Percentiles rank a stretch among this genome's conserved stretches.
These are phyloP conservation scores for Scaptomyza montana DNA, from an alignment of 1,140 invertebrate genomes.

Conservation along the genomic window DNA sequence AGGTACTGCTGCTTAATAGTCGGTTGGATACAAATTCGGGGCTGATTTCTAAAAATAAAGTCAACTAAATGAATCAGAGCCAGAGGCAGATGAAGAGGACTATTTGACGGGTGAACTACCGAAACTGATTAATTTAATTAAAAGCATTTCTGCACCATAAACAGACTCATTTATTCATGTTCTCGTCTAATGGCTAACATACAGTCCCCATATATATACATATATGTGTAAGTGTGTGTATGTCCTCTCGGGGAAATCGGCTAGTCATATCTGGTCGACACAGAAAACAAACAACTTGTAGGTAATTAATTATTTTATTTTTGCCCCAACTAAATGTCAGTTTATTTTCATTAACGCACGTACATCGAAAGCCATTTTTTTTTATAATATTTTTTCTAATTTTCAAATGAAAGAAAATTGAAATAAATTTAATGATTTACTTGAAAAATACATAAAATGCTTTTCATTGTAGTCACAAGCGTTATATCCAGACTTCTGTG, in stretches of 20 bases:
- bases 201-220: conserved; percentile 25
- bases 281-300: conserved; percentile 49
- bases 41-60: conserved; percentile 53
- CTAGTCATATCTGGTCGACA: conserved; percentile 30
- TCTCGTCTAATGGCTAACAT: conserved; percentile 53
- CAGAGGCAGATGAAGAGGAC: conserved; percentile 25
- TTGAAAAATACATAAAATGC: conserved; percentile 66
- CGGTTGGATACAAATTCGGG: conserved; percentile 39
- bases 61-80: conserved; percentile 57
- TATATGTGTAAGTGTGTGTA: conserved; percentile 20
- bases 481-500: conserved; percentile 60
- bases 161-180: conserved; percentile 74
- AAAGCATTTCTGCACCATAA: conserved; percentile 79
- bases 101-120: conserved; percentile 65
- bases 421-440: conserved; percentile 77
- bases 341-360: conserved; percentile 48
- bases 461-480: conserved; percentile 64
- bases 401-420: conserved; percentile 64
- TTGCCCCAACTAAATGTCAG: conserved; percentile 53
- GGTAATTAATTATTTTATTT: conserved; percentile 75
- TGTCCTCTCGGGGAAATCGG: conserved; percentile 22
- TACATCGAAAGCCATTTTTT: conserved; percentile 48
- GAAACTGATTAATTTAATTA: conserved; percentile 81
- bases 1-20: conserved; percentile 19
- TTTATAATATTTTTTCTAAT: conserved; percentile 45